Conservation (phyloP, 2,797 vertebrate genomes). For the Molossus alvarezi region DNA sequence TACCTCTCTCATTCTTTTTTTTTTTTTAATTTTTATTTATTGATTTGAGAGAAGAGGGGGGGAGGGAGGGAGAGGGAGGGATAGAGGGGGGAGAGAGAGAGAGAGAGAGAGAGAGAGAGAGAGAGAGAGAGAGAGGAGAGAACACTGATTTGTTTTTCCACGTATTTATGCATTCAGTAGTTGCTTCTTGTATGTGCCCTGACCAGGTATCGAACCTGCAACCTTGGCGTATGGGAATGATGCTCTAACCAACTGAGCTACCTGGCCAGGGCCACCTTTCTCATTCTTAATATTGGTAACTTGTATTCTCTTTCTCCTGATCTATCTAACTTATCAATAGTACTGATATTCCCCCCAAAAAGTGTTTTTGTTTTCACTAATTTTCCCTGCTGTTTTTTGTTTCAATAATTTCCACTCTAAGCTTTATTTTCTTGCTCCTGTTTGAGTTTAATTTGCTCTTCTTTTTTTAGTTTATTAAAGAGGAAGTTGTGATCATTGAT, state of each 20-base stretch:
- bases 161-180: neutral
- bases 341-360: neutral
- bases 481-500: slow-evolving; percentile 17
- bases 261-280: neutral
- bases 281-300: slow-evolving; percentile 3
- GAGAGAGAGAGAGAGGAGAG: neutral
- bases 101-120: neutral
- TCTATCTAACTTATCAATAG: slow-evolving; percentile 7
- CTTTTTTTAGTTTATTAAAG: slow-evolving; percentile 38
- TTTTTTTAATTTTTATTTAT: neutral
- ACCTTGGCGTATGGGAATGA: neutral
- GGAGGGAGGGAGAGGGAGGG: neutral
- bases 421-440: slow-evolving; percentile 11
- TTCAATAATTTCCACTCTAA: neutral
- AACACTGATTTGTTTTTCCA: neutral
- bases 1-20: neutral
- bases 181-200: neutral
- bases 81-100: neutral
- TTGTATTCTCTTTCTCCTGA: slow-evolving; percentile 5
- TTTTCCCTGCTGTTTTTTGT: neutral
- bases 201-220: neutral
- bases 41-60: neutral
- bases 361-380: neutral
- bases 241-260: neutral
- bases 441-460: slow-evolving; percentile 35